Conservation (phyloP, 2,797 vertebrate species). For the Argyrosomus regius region DNA sequence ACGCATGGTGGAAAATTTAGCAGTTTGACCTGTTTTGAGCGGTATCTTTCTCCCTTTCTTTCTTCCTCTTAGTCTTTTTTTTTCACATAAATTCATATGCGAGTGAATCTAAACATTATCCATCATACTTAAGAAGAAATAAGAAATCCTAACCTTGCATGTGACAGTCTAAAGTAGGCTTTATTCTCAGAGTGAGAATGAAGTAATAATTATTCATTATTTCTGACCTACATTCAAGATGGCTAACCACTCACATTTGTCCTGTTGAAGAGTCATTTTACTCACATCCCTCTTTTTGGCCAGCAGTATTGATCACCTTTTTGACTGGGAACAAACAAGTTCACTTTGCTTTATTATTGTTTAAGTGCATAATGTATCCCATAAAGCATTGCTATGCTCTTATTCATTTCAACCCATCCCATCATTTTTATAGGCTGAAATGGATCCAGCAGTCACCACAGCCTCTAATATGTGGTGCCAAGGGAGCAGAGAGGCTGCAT, state of each 20-base stretch:
- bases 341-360: neutral
- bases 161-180: too few relatives aligned
- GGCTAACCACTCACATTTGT: neutral
- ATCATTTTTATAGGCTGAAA: conserved; percentile 27
- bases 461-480: conserved; percentile 18
- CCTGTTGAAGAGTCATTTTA: neutral
- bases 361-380: conserved; percentile 13
- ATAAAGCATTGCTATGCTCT: conserved; percentile 1
- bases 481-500: conserved; percentile 7
- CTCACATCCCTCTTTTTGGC: conserved; percentile 7
- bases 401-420: neutral
- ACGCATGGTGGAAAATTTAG: conserved; percentile 18
- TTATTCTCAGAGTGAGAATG: too few relatives aligned
- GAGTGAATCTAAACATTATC: neutral
- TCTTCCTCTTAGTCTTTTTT: neutral
- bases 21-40: conserved; percentile 22
- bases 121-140: too few relatives aligned
- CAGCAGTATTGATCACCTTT: conserved; percentile 22
- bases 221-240: too few relatives aligned
- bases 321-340: neutral
- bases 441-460: conserved; percentile 5
- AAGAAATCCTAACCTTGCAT: too few relatives aligned
- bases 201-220: too few relatives aligned
- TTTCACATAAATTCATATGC: neutral
- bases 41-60: conserved; percentile 3